Conservation (phyloP, 2,888 invertebrate genomes). For the Amphipoea lucens region DNA sequence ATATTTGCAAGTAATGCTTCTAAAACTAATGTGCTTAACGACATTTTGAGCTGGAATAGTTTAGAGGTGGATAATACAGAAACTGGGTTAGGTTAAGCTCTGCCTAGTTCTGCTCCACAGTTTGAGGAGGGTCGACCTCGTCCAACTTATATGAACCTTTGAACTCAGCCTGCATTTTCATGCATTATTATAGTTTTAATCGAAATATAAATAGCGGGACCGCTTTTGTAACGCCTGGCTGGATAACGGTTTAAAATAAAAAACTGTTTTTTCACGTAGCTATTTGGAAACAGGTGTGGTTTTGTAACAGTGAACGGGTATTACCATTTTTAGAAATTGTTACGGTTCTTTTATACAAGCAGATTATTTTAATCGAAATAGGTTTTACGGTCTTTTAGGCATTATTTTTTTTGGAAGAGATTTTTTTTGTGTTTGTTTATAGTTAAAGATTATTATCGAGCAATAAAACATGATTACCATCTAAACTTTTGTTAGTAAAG, state of each 20-base stretch:
- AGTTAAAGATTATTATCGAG: not conserved
- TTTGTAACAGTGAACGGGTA: not conserved
- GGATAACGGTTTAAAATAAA: not conserved
- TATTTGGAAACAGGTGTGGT: conserved; percentile 20
- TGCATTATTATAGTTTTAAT: conserved; percentile 67
- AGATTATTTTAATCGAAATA: not conserved
- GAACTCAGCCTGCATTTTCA: conserved; percentile 71
- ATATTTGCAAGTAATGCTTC: conserved; percentile 56
- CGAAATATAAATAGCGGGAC: conserved; percentile 38
- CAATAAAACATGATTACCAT: not conserved
- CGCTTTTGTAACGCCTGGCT: conserved; percentile 22
- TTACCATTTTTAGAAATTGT: not conserved
- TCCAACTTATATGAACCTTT: conserved; percentile 76
- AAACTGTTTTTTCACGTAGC: not conserved
- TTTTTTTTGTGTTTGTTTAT: not conserved
- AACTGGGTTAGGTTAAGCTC: conserved; percentile 75
- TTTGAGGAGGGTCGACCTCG: conserved; percentile 78
- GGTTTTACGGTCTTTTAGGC: not conserved
- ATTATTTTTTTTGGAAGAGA: not conserved
- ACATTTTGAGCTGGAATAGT: conserved; percentile 73
- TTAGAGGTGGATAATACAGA: conserved; percentile 65
- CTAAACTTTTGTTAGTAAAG: too few species aligned
- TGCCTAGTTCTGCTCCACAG: conserved; percentile 70
- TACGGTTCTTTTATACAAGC: not conserved
- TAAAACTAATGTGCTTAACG: conserved; percentile 64